Base-by-base conservation (phyloP, 2,888 invertebrate species). In the Autographa pulchrina region DNA sequence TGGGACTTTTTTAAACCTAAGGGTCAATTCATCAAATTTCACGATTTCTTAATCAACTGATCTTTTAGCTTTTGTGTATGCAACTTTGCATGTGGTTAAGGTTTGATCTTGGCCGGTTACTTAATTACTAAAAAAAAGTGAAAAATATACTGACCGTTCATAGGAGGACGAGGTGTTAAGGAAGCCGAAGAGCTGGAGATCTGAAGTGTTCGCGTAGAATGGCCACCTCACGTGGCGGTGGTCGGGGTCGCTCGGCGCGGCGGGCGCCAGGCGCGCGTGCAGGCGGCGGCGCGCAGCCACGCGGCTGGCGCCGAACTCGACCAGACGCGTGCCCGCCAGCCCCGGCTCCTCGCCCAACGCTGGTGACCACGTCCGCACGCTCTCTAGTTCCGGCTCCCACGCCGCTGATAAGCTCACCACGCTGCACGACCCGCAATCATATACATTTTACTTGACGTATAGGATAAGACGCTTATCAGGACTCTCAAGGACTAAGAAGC, bases 241-340 rank as follows among this genome's bases (percentile, higher is more conserved):
- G 56, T 75, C 74, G 32, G 2, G 2, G n/a, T 0, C 0, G 2
- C 0, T 9, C 0, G 58, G 77, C 32, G 48, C 65, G n/a, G 1
- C 8, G 9, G 18, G 20, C n/a, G 38, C 7, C 13, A 67, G 59
- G 41, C 68, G 18, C 35, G 68, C 78, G 60, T 56, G 61, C 31
- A 81, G 25, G 35, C 72, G 78, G 62, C 72, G 56, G 0, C 78
- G 73, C 35, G 65, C 78, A 0, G 81, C 16, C 35, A 78, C 73
- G 60, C 54, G 0, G 62, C 78, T 77, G 8, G 3, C 11, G 9
- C 78, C 81, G 14, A 69, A 32, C 41, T 72, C 78, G 5, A 0
- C 5, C 14, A 78, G 74, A 14, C 78, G 74, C 9, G 74, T 60
- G 16, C 78, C 78, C n/a, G 69, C 82, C 20, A 81, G 38, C 11